Percentiles rank a stretch among this genome's conserved stretches.
Evolutionary conservation across 2,113 vertebrate genomes (phyloP).

Genomic region (Lepus europaeus): DNA sequence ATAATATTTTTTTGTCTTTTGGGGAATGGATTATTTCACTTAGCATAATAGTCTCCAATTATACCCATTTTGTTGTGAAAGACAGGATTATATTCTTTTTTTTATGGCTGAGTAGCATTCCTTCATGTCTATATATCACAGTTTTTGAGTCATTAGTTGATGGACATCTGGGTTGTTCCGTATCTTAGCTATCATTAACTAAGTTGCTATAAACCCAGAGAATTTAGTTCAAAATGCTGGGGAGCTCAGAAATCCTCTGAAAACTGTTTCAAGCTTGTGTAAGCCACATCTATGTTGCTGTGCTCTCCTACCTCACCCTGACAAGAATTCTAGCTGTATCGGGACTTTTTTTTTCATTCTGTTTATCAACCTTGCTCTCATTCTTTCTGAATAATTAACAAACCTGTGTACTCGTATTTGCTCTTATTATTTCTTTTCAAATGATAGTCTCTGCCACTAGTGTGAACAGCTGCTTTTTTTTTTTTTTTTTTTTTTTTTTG

Average conservation of each 20-base stretch:
- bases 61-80: no score
- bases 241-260: neutral
- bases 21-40: no score
- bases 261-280: neutral
- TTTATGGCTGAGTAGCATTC: no score
- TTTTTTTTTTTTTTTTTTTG: no score
- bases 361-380: neutral
- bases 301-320: neutral
- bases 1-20: no score
- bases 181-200: no score
- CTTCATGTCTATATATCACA: no score
- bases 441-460: neutral
- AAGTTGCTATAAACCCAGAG: neutral
- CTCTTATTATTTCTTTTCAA: neutral
- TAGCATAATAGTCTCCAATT: no score
- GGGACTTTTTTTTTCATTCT: neutral
- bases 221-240: neutral
- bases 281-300: neutral
- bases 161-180: no score
- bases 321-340: neutral
- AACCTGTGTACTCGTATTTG: neutral
- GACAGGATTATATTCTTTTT: no score
- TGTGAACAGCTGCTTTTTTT: neutral
- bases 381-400: constrained; percentile 63
- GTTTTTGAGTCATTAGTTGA: no score